Percentiles rank a stretch among this genome's conserved stretches.
phyloP scores from a whole-genome alignment of 2,797 vertebrate species.

The Orientallactaga sibirica region DNA sequence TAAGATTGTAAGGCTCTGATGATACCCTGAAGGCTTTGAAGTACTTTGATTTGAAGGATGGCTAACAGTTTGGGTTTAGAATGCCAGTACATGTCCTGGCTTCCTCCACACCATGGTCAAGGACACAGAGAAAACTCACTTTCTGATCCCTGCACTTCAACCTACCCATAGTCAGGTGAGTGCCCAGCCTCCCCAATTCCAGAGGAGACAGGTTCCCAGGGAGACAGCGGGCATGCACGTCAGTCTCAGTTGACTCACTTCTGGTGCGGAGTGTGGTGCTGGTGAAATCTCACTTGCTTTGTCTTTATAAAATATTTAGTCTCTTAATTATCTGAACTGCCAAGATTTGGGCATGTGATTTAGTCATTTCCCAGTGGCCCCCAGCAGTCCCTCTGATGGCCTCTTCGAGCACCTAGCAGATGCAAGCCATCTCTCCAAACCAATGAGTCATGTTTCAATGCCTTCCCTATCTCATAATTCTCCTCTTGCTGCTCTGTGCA shows the following conservation, averaged over 20 bases:
- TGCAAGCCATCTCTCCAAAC: slow-evolving; percentile 35
- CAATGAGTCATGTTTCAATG: slow-evolving; percentile 69
- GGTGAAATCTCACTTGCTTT: slow-evolving; percentile 25
- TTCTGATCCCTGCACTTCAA: not conserved
- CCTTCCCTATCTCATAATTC: slow-evolving; percentile 64
- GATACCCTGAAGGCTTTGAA: too few relatives aligned
- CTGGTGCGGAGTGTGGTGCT: not conserved
- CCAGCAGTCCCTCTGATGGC: not conserved
- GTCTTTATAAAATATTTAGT: slow-evolving; percentile 74
- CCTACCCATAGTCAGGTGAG: not conserved
- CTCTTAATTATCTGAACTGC: slow-evolving; percentile 59
- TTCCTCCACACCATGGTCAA: not conserved
- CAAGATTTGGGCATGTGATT: not conserved
- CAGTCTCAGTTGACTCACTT: slow-evolving; percentile 4
- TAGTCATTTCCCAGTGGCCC: slow-evolving; percentile 22
- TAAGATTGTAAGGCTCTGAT: not conserved
- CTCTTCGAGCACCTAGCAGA: not conserved
- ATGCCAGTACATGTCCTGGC: not conserved
- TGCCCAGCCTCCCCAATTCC: not conserved
- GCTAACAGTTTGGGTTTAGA: not conserved
- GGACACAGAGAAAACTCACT: not conserved
- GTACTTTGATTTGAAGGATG: not conserved
- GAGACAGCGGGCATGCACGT: not conserved
- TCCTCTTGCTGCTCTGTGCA: slow-evolving; percentile 45
- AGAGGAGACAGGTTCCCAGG: not conserved